Percentiles rank a stretch among this genome's conserved stretches.
Conservation (phyloP, 2,113 vertebrate genomes). For the Heliornis fulica region DNA sequence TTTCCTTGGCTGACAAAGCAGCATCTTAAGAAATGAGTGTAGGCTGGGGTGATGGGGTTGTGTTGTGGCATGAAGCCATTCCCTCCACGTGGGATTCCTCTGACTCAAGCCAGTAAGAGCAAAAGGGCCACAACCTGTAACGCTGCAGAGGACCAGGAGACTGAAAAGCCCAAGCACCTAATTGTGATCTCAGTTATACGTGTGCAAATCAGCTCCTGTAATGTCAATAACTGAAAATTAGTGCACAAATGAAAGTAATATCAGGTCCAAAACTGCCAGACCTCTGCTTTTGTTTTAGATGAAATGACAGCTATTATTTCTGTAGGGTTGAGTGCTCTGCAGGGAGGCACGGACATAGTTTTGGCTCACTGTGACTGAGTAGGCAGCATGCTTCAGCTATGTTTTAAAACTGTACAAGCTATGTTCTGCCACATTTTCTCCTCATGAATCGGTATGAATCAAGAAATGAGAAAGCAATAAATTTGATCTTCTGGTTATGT, state of each 20-base stretch:
- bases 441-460: neutral
- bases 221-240: neutral
- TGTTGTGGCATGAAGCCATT: neutral
- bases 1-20: neutral
- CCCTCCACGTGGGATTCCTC: neutral
- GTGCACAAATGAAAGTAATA: neutral
- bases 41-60: neutral
- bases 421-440: neutral
- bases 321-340: neutral
- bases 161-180: neutral
- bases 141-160: neutral
- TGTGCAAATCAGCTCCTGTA: neutral
- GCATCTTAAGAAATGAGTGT: neutral
- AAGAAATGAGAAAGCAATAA: neutral
- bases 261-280: neutral
- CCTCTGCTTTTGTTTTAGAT: neutral
- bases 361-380: neutral
- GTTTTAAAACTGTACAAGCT: neutral
- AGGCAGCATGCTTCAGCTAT: neutral
- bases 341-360: neutral
- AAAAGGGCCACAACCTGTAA: neutral
- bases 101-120: neutral
- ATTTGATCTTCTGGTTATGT: neutral
- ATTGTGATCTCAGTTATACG: fast-evolving
- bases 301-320: neutral